Evolutionary conservation across 1,140 invertebrate species (phyloP), one percentile per base, ranked within the genome.

Genomic region (Papilio xuthus): DNA sequence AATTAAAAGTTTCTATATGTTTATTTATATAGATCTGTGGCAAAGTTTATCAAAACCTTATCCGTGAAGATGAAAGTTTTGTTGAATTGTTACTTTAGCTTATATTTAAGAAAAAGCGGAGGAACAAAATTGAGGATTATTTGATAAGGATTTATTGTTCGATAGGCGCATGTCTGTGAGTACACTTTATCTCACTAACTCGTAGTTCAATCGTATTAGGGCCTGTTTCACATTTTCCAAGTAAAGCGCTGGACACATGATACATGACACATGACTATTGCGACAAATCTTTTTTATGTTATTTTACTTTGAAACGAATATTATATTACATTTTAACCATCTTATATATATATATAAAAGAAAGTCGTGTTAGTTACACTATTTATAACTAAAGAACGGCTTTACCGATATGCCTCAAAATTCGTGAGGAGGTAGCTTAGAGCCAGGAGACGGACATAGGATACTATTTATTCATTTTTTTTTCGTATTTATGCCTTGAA

Each of bases 91-190:
- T 28, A 28, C 10, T 28, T 63, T 13, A 28, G 56, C 20, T 7
- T 10, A 56, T 23, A 56, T 28, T 63, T 63, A 10, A 63, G 23
- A 63, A 63, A 63, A 63, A 28, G 9, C 4, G 10, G 4, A 26
- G 56, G 56, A 63, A 63, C 56, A 23, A 63, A 63, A 28, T 23
- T 63, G 2, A 26, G 56, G 56, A 63, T 63, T 63, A 63, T 28
- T 63, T 63, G 56, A 63, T 63, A 63, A 63, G 23, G 28, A 28
- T 20, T 63, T 23, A 60, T 60, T 60, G 53, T 63, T 26, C 13
- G 23, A 63, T 63, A 63, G 23, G 56, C 1, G 23, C 2, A 28
- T 63, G 23, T 8, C 23, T 56, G 20, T n/a, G 6, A 23, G 18
- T 4, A n/a, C 10, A 13, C 13, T 63, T 37, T 63, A 63, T 63